These are phyloP conservation scores for Norana najaformis DNA, from an alignment of 2,888 invertebrate genomes.

Conservation along the genomic window DNA sequence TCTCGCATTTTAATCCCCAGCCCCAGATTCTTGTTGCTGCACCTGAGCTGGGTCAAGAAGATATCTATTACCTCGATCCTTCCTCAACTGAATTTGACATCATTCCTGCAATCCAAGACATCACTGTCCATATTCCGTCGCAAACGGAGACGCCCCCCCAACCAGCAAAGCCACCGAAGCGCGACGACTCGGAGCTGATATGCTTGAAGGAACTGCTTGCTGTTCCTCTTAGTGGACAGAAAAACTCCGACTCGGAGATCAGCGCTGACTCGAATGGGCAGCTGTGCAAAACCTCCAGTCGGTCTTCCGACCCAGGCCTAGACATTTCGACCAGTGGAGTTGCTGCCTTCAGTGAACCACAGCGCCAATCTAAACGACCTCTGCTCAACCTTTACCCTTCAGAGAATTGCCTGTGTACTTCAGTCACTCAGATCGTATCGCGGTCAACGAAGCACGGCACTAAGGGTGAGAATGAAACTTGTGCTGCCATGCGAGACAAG, in stretches of 20 bases:
- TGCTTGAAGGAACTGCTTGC: slow-evolving; percentile 2
- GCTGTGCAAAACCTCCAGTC: background rate
- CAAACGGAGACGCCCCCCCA: background rate
- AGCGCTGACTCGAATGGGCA: background rate
- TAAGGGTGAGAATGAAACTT: background rate
- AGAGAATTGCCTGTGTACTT: background rate
- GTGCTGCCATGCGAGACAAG: background rate
- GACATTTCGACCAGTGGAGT: background rate
- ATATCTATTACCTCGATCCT: background rate
- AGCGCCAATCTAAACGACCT: background rate
- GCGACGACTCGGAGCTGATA: background rate
- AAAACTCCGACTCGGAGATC: background rate
- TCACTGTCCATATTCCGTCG: background rate
- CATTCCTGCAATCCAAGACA: background rate
- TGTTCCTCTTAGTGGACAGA: background rate
- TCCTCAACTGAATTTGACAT: background rate
- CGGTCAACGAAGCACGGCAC: background rate
- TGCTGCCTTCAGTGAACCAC: background rate
- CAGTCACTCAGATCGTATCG: slow-evolving; percentile 9
- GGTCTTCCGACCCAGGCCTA: background rate
- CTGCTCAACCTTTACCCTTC: background rate
- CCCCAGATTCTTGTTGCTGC: background rate
- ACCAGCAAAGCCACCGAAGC: background rate
- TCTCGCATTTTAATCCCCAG: background rate
- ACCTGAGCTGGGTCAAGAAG: background rate